A percentile compares a stretch with the other conserved stretches of the same genome.
Conservation (phyloP, 2,113 vertebrate species). For the Osmerus eperlanus region DNA sequence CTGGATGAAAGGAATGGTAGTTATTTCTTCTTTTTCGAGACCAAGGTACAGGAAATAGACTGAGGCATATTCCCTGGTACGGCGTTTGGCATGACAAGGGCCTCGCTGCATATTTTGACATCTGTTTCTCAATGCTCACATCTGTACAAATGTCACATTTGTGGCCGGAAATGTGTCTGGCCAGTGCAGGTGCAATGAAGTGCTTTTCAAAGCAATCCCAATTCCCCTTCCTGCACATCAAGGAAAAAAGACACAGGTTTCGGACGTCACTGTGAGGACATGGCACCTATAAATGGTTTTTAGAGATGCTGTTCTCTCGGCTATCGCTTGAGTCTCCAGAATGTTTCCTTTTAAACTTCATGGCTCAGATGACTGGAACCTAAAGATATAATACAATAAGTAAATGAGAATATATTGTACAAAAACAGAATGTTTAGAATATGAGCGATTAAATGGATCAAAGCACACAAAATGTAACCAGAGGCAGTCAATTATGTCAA, state of each 20-base stretch:
- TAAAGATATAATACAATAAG: no score
- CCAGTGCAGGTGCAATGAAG: slow-evolving; percentile 38
- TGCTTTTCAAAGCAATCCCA: slow-evolving; percentile 24
- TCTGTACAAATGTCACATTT: slow-evolving; percentile 46
- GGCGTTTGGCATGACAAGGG: slow-evolving; percentile 12
- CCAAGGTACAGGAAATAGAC: not conserved
- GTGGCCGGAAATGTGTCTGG: slow-evolving; percentile 48
- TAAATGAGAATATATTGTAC: no score
- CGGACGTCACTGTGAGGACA: slow-evolving; percentile 34
- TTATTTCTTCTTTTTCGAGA: not conserved
- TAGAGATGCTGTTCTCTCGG: no score
- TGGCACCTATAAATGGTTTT: no score
- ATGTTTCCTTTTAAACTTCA: no score
- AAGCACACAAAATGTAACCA: no score
- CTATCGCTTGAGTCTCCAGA: no score
- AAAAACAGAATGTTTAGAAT: no score
- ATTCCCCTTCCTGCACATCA: slow-evolving; percentile 37
- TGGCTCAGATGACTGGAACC: no score
- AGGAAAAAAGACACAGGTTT: slow-evolving; percentile 37
- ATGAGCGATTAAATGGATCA: no score
- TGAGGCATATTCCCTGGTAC: not conserved
- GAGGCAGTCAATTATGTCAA: no score
- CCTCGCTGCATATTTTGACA: slow-evolving; percentile 31
- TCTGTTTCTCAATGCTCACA: slow-evolving; percentile 41
- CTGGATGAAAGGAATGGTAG: not conserved